Evolutionary conservation across 2,797 vertebrate species (phyloP).

Genomic region (Sebastes oblongus): DNA sequence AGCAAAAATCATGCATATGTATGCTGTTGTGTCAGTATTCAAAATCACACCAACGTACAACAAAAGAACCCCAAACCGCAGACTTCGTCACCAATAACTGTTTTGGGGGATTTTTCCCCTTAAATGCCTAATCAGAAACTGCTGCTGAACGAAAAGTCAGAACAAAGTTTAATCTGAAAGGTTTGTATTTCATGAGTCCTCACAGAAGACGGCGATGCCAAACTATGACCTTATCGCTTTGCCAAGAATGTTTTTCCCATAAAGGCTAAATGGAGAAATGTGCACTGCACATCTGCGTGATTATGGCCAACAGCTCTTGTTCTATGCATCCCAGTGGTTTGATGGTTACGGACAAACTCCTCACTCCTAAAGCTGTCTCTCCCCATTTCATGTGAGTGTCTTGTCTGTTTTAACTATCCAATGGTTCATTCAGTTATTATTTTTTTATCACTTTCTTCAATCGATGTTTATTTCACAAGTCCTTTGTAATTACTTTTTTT

Average conservation of each 20-base stretch:
- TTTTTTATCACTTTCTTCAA: background rate
- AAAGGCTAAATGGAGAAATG: conserved; percentile 54
- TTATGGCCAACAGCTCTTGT: conserved; percentile 35
- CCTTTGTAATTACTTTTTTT: background rate
- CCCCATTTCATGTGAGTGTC: background rate
- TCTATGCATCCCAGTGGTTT: conserved; percentile 10
- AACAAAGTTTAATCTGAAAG: conserved; percentile 51
- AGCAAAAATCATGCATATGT: background rate
- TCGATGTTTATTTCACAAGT: background rate
- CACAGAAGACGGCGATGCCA: conserved; percentile 44
- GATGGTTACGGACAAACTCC: background rate
- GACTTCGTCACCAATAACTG: conserved; percentile 27
- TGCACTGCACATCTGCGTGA: conserved; percentile 37
- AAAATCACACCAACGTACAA: conserved; percentile 4
- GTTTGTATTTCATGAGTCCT: conserved; percentile 53
- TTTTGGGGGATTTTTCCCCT: conserved; percentile 30
- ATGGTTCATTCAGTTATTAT: background rate
- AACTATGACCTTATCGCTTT: conserved; percentile 64
- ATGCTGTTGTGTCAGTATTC: background rate
- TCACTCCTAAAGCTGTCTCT: background rate
- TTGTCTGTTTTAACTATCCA: background rate
- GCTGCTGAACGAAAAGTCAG: conserved; percentile 42
- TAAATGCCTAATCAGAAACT: conserved; percentile 56
- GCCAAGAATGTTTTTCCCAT: conserved; percentile 52
- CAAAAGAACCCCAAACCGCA: conserved; percentile 39